phyloP scores from a whole-genome alignment of 2,113 vertebrate genomes.

The Gracilinanus agilis region DNA sequence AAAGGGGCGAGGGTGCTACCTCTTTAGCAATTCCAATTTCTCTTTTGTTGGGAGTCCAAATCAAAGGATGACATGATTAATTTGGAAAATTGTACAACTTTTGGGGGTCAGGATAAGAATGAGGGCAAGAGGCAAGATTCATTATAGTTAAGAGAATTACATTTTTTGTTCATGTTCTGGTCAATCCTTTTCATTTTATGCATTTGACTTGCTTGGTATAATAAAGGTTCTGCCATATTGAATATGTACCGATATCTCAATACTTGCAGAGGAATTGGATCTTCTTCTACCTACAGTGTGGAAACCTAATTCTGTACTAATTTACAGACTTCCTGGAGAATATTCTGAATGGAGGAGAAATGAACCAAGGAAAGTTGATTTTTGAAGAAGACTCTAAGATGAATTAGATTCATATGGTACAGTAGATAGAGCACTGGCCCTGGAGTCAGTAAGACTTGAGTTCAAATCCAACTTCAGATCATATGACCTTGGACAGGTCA shows the following conservation, averaged over 20 bases:
- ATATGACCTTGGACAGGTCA: not conserved
- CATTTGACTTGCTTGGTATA: not conserved
- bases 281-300: not conserved
- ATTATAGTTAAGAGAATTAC: not conserved
- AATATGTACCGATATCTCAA: not conserved
- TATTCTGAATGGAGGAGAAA: not conserved
- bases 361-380: not conserved
- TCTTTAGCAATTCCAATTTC: not conserved
- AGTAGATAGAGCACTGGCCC: not conserved
- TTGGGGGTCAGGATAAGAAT: not conserved
- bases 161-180: not conserved
- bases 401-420: not conserved
- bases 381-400: not conserved
- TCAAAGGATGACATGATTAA: not conserved
- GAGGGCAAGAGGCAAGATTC: not conserved
- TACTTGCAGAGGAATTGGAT: not conserved
- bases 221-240: not conserved
- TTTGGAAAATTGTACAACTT: not conserved
- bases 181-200: not conserved
- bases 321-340: not conserved
- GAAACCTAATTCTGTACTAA: not conserved
- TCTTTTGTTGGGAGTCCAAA: not conserved
- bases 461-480: not conserved
- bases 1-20: not conserved
- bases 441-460: not conserved